Percentiles rank a stretch among this genome's conserved stretches.
Conservation (phyloP, 2,888 invertebrate species). For the Sialis fuliginosa region DNA sequence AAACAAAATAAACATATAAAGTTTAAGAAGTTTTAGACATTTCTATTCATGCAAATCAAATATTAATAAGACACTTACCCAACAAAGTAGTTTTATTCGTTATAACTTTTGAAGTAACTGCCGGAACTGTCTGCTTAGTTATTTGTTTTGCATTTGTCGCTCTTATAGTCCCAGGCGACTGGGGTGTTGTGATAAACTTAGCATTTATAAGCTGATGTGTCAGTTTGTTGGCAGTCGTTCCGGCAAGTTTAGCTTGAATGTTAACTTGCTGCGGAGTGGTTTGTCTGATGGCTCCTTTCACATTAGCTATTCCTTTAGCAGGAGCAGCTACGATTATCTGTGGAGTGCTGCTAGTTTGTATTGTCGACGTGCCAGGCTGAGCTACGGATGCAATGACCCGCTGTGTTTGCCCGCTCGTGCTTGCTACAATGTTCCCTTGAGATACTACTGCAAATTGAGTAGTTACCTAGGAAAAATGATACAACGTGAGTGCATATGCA, state of each 20-base stretch:
- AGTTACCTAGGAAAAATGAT: too few relatives aligned
- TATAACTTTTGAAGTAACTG: not conserved
- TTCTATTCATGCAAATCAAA: too few relatives aligned
- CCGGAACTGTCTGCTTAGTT: constrained; percentile 4
- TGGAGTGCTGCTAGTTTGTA: constrained; percentile 16
- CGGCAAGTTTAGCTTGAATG: not conserved
- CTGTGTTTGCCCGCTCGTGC: constrained; percentile 13
- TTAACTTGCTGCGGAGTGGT: constrained; percentile 12
- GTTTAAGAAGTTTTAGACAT: too few relatives aligned
- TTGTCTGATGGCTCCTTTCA: constrained; percentile 14
- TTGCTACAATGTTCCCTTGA: constrained; percentile 28
- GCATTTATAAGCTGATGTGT: constrained; percentile 28
- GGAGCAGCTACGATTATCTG: constrained; percentile 11
- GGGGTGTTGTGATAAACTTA: constrained; percentile 23
- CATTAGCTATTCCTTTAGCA: constrained; percentile 14
- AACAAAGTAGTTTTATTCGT: constrained; percentile 8
- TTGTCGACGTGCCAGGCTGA: constrained; percentile 15
- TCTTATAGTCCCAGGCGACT: too few relatives aligned
- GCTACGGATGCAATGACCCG: constrained; percentile 17
- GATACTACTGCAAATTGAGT: constrained; percentile 31
- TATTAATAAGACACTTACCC: constrained; percentile 4
- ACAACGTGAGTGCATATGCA: too few relatives aligned
- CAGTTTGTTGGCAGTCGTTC: constrained; percentile 15
- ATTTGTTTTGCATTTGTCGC: not conserved
- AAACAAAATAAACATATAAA: too few relatives aligned